These are phyloP conservation scores for Clarias gariepinus DNA, from an alignment of 2,113 vertebrate genomes.

Conservation along the genomic window DNA sequence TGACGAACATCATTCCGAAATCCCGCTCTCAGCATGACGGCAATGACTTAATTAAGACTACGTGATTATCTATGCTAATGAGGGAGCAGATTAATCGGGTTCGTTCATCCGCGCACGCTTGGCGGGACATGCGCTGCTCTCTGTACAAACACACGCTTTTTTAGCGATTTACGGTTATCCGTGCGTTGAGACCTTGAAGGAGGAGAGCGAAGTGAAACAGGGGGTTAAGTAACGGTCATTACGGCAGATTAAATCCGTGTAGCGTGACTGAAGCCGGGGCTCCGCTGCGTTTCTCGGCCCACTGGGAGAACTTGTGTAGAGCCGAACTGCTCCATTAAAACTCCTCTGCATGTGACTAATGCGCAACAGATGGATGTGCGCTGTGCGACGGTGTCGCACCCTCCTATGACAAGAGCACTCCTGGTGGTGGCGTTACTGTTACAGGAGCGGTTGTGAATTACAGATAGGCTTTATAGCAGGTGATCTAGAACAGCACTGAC, in stretches of 20 bases:
- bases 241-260: slow-evolving; percentile 25
- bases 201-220: background rate
- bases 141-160: slow-evolving; percentile 4
- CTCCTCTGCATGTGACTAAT: slow-evolving; percentile 28
- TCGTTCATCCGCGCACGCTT: slow-evolving; percentile 51
- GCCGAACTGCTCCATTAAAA: slow-evolving; percentile 37
- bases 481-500: background rate
- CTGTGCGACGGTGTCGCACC: background rate
- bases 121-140: slow-evolving; percentile 11
- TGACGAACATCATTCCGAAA: slow-evolving; percentile 33
- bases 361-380: slow-evolving; percentile 32
- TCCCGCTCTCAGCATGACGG: slow-evolving; percentile 42
- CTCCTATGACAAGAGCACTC: background rate
- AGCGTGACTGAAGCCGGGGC: slow-evolving; percentile 2
- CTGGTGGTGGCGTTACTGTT: background rate
- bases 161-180: background rate
- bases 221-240: slow-evolving; percentile 29
- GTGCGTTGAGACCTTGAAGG: background rate
- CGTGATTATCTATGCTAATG: slow-evolving; percentile 62
- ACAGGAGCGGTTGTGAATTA: background rate
- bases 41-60: slow-evolving; percentile 59
- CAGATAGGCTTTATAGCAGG: background rate
- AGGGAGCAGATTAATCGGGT: slow-evolving; percentile 57
- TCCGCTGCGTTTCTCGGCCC: background rate
- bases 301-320: slow-evolving; percentile 25